Evolutionary conservation across 2,888 invertebrate genomes (phyloP).

Genomic region (Polydrusus pterygomalis): DNA sequence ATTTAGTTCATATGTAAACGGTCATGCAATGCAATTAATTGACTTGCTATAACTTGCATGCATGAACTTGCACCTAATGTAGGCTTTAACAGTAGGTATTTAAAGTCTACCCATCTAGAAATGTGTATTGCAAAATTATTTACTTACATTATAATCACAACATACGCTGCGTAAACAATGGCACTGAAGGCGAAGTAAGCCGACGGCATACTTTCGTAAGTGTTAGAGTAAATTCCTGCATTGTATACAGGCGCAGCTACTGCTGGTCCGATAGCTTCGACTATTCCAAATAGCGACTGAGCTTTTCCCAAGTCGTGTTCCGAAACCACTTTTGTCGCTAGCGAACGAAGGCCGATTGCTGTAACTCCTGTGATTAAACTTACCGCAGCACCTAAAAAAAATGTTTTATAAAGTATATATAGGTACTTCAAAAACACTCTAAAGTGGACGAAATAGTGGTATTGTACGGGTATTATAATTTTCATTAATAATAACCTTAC

Average conservation of each 20-base stretch:
- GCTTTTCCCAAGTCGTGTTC: constrained; percentile 70
- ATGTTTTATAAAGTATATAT: too few species aligned
- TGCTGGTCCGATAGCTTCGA: constrained; percentile 76
- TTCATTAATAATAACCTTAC: too few species aligned
- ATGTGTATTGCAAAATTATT: too few species aligned
- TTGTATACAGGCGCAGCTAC: constrained; percentile 76
- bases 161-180: constrained; percentile 58
- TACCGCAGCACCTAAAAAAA: constrained; percentile 61
- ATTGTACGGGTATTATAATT: too few species aligned
- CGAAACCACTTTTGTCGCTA: constrained; percentile 69
- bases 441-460: too few species aligned
- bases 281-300: constrained; percentile 77
- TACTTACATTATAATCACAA: constrained; percentile 62
- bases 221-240: constrained; percentile 73
- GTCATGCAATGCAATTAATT: too few species aligned
- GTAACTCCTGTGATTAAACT: constrained; percentile 68
- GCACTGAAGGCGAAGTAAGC: constrained; percentile 76
- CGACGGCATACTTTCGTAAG: constrained; percentile 74
- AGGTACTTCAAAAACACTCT: too few species aligned
- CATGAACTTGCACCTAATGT: too few species aligned
- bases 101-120: too few species aligned
- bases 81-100: too few species aligned
- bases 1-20: too few species aligned
- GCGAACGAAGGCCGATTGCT: constrained; percentile 67
- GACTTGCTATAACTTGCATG: too few species aligned